Percentiles rank a stretch among this genome's conserved stretches.
Evolutionary conservation across 2,113 vertebrate genomes (phyloP).

Genomic region (Otis tarda): DNA sequence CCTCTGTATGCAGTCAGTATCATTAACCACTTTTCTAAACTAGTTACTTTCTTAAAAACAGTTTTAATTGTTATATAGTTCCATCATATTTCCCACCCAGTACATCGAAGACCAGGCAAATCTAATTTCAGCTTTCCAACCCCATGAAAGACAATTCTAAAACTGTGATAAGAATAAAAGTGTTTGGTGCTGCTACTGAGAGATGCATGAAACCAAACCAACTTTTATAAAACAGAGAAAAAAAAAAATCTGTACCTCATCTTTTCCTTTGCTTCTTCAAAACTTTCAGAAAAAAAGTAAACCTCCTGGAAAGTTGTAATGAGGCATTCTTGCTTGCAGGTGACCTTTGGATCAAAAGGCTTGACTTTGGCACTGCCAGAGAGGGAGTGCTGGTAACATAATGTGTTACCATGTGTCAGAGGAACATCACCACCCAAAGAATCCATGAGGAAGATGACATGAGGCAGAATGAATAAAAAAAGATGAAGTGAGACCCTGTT

Average conservation of each 20-base stretch:
- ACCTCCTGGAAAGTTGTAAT: slow-evolving; percentile 96
- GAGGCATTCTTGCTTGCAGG: slow-evolving; percentile 92
- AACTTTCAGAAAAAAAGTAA: slow-evolving; percentile 94
- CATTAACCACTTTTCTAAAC: not conserved
- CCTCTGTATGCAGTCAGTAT: not conserved
- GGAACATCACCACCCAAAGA: not conserved
- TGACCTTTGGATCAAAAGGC: slow-evolving; percentile 89
- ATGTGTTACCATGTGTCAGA: not conserved
- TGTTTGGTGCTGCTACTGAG: not conserved
- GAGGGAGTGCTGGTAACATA: slow-evolving; percentile 81
- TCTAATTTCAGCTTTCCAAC: not conserved
- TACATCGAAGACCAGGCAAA: not conserved
- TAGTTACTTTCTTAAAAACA: not conserved
- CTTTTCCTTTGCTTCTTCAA: slow-evolving; percentile 95
- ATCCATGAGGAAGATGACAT: not conserved
- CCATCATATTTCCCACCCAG: not conserved
- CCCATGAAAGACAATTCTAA: not conserved
- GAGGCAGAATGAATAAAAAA: not conserved
- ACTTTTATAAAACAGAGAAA: not conserved
- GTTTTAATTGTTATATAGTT: not conserved
- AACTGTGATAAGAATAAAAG: not conserved
- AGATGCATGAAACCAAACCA: not conserved
- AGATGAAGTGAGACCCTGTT: not conserved
- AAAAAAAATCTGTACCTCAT: slow-evolving; percentile 83
- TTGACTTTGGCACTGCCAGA: slow-evolving; percentile 89